Base-by-base conservation (phyloP, 2,113 vertebrate genomes). In the Vombatus ursinus region DNA sequence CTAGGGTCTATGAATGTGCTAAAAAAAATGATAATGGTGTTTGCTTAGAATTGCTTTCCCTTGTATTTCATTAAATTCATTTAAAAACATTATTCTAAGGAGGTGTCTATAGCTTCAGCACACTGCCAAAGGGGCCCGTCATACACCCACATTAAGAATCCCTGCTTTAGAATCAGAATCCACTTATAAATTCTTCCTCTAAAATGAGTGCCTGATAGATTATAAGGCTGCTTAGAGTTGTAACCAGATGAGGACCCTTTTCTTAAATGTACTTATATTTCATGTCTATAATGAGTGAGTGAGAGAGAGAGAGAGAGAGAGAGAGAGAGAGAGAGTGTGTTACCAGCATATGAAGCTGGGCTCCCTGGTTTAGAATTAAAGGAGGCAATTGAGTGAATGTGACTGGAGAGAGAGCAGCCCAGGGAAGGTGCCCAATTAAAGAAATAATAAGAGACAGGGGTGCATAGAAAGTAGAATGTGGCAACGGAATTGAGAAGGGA, bases 391-490 rank as follows among this genome's bases (percentile, higher is more conserved):
- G 95, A 95, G 96, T 94, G 95, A 96, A 94, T 97, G 94, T 97
- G 96, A 96, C 96, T 91, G 92, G 96, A 51, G 96, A 51, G 96
- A 95, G 92, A 96, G 68, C 51, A 97, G 91, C 53, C 11, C 93
- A 54, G 84, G 84, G 48, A 96, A 98, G 48, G 94, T 94, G 94
- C 95, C 14, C 94, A 97, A 95, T 98, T 97, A 97, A 96, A 97
- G 96, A 96, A 97, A 96, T 96, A 95, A 96, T 96, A 95, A 96
- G 94, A 94, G 94, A 77, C 91, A 95, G 96, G 95, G 96, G 97
- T 97, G 94, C 96, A 96, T 98, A 96, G 98, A 97, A 97, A 98
- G 96, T 96, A 98, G 97, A 98, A 97, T 96, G 96, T 93, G 90
- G 96, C 97, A 95, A 92, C 95, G 91, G 28, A 95, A 97, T 97